Base-by-base conservation (phyloP, 1,140 invertebrate species). In the Drosophila baimaii region DNA sequence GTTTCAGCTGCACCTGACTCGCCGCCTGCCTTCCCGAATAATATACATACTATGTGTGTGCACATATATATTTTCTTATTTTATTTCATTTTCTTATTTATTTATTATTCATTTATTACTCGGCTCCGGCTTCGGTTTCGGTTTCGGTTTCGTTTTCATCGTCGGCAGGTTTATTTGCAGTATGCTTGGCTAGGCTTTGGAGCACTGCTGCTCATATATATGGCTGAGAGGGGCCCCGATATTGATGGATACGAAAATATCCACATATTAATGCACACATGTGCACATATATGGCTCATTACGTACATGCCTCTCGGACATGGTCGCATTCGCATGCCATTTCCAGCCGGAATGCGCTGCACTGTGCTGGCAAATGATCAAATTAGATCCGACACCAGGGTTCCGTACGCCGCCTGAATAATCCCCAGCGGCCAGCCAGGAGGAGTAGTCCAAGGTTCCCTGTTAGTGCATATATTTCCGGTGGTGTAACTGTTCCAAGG, bases 271-370 rank as follows among this genome's bases (percentile, higher is more conserved):
- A 58, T 27, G 39, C 35, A 43, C 23, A 23, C 37, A 29, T 33
- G 51, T 64, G 55, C 37, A 29, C 31, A 52, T 55, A 74, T 56
- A 72, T 52, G 65, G 49, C 44, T 72, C 44, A 58, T 72, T 65
- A 56, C 77, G 68, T 72, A 61, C 49, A 52, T 23, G 51, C 44
- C 51, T 51, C 68, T 59, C 59, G 72, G 41, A 57, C 33, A 71
- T 70, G 68, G 65, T 61, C 63, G 63, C 80, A 56, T 69, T 61
- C 63, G 63, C 80, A 56, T 69, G 63, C 49, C 55, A 61, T 54
- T 80, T 70, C n/a, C n/a, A 44, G 35, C 43, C 39, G 47, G 55
- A 31, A 7, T 25, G 35, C 3, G 7, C 29, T 19, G 29, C 37
- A 2, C 17, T 33, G 10, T 33, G 8, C 47, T 35, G 13, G 51